Conservation (phyloP, 2,113 vertebrate genomes). For the Ceratotherium simum region DNA sequence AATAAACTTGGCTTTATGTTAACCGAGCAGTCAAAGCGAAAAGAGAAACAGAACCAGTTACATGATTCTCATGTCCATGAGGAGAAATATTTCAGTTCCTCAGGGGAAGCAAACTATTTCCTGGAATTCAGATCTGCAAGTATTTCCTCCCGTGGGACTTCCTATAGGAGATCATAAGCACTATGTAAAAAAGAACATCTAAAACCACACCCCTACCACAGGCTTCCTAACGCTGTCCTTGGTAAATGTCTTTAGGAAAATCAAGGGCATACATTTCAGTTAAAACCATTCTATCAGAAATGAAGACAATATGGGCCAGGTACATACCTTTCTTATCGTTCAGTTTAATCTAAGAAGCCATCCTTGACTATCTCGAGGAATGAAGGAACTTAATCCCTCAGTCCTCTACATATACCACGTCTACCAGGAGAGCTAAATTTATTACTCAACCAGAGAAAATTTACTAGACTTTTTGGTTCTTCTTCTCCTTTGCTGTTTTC, state of each 20-base stretch:
- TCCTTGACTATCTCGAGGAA: not conserved
- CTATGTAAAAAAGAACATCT: not conserved
- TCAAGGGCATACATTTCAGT: not conserved
- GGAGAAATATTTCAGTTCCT: conserved; percentile 66
- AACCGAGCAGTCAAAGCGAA: conserved; percentile 43
- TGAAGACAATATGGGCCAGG: not conserved
- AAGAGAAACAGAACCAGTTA: conserved; percentile 72
- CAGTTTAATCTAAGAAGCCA: not conserved
- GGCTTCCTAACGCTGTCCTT: not conserved
- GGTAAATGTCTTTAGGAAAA: not conserved
- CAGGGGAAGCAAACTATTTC: conserved; percentile 74
- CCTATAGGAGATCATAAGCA: conserved; percentile 15
- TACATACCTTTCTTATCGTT: not conserved
- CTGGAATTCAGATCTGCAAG: conserved; percentile 74
- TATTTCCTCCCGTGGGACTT: conserved; percentile 38
- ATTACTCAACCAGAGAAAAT: not conserved
- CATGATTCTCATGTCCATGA: not conserved
- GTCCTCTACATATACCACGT: not conserved
- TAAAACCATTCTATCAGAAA: conserved; percentile 10
- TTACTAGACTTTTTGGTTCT: not conserved
- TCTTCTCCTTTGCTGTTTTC: not conserved
- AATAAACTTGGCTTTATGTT: conserved; percentile 15
- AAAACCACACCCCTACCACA: not conserved
- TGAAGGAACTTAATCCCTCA: not conserved
- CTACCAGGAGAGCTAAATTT: not conserved